These are phyloP conservation scores for Morone saxatilis DNA, from an alignment of 2,113 vertebrate genomes.

Conservation along the genomic window DNA sequence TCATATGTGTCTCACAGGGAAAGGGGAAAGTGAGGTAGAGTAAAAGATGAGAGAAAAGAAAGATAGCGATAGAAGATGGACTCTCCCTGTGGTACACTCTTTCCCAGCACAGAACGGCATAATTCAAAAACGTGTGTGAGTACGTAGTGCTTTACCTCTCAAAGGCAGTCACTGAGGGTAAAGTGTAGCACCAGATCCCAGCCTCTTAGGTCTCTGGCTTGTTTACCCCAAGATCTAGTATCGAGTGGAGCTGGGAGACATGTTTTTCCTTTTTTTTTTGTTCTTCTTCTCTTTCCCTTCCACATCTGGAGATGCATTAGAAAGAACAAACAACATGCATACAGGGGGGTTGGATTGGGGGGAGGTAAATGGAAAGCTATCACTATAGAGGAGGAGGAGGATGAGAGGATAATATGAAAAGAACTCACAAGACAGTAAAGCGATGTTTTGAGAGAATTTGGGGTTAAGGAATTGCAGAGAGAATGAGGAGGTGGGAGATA, in stretches of 20 bases:
- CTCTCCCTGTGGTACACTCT: conserved; percentile 67
- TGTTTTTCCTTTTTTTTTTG: conserved; percentile 9
- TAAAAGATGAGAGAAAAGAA: conserved; percentile 64
- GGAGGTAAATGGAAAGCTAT: conserved; percentile 36
- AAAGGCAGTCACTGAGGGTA: conserved; percentile 74
- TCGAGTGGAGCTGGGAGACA: conserved; percentile 40
- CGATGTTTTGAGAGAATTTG: conserved; percentile 39
- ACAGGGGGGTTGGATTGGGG: conserved; percentile 12
- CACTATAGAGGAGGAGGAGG: conserved; percentile 28
- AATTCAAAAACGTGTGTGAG: conserved; percentile 75
- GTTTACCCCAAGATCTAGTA: conserved; percentile 55
- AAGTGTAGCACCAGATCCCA: conserved; percentile 47
- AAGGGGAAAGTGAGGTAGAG: conserved; percentile 57
- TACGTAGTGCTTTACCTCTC: conserved; percentile 70
- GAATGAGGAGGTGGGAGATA: conserved; percentile 57
- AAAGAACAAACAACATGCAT: conserved; percentile 66
- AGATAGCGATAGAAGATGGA: conserved; percentile 52
- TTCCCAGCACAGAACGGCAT: conserved; percentile 42
- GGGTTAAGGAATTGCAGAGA: conserved; percentile 56
- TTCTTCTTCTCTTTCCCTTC: conserved; percentile 22
- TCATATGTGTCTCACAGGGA: conserved; percentile 72
- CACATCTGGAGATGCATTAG: conserved; percentile 62
- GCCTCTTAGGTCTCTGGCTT: conserved; percentile 50
- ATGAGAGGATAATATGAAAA: conserved; percentile 34
- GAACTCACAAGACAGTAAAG: conserved; percentile 48